Evolutionary conservation across 2,797 vertebrate species (phyloP).

Genomic region (Onychomys leucogaster): DNA sequence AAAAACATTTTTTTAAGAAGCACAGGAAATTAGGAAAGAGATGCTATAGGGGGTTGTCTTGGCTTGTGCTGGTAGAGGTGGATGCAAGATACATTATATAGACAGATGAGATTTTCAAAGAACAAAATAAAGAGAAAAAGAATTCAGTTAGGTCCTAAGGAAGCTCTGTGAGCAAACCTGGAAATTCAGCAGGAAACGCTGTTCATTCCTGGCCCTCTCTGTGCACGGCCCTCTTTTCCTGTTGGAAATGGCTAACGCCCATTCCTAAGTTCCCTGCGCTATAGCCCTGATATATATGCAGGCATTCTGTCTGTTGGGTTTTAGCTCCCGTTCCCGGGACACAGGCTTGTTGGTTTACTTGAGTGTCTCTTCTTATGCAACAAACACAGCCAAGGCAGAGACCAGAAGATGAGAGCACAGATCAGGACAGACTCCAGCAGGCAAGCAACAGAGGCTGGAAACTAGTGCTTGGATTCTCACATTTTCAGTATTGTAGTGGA

Average conservation of each 20-base stretch:
- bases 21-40: neutral
- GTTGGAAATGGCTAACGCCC: neutral
- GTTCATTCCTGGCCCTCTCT: neutral
- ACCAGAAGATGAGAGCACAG: neutral
- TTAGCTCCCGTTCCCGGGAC: neutral
- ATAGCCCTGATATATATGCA: too few relatives aligned
- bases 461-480: neutral
- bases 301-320: neutral
- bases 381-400: neutral
- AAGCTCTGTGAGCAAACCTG: neutral
- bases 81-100: neutral
- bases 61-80: neutral
- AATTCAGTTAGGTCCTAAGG: neutral
- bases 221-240: neutral
- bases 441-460: neutral
- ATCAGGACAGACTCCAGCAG: neutral
- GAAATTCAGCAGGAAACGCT: neutral
- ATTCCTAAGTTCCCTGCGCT: neutral
- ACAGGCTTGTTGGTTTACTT: neutral
- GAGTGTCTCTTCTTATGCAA: neutral
- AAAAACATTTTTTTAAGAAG: neutral
- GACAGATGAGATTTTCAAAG: neutral
- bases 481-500: neutral
- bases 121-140: neutral
- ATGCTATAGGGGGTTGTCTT: neutral